Base-by-base conservation (phyloP, 30 jellyfish, hydroid and myxozoan species). In the Aurelia aurita complex sp. Pacific region DNA sequence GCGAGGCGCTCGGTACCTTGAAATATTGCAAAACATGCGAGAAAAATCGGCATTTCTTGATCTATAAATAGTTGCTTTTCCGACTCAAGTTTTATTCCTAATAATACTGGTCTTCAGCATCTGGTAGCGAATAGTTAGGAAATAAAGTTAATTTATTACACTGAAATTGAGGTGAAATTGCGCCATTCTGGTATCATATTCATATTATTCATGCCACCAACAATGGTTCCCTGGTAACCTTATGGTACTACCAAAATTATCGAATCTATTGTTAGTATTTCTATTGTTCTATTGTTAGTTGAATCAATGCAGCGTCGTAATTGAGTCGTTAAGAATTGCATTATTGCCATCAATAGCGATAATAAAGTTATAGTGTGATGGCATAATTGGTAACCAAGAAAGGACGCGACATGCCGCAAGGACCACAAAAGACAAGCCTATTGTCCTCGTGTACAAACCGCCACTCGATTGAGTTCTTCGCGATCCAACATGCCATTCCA, bases 381-480 rank as follows among this genome's bases (percentile, higher is more conserved):
- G 80, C 17, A 35, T 46, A 42, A 64, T 35, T 64, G 18, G 38
- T 18, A 17, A n/a, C 80, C 80, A 65, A 79, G 80, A 79, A 79
- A 79, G 80, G 80, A 79, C 89, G 89, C 89, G 89, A 52, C 74
- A 16, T 42, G 67, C 57, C 57, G 29, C 29, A 23, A 23, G 29
- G 12, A 63, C 88, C 88, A 67, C 80, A 79, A 43, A 40, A 13
- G 52, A 16, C 67, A 46, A 61, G 55, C 15, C 64, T 4, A 23
- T 14, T 73, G 62, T 73, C 12, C 69, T 42, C 69, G 55, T 38
- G 60, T 14, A 63, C 57, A 46, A 46, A 46, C 57, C 57, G 2
- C 57, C 57, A 9, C 6, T 46, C 8, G 15, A 46, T 46, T 0
- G 57, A 46, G 57, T 9, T 46, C 14, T 46, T 46, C 11, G 8